Evolutionary conservation across 2,888 invertebrate species (phyloP), one percentile per base, ranked within the genome.

Genomic region (Lobophora halterata): DNA sequence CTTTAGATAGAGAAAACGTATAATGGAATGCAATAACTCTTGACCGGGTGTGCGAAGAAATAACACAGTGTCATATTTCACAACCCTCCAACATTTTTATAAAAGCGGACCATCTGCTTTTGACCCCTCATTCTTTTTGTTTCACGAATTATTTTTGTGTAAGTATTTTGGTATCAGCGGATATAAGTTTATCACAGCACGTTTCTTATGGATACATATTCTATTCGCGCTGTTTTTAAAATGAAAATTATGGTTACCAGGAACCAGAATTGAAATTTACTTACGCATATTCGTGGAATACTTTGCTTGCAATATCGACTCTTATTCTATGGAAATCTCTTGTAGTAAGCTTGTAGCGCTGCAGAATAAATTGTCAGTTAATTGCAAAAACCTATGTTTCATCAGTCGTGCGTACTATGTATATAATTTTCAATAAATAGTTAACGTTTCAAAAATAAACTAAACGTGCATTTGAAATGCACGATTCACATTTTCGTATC

Each of bases 1-100:
- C 82, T 83, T 79, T 80, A 85, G 83, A 86, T 86, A 86, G 83
- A 86, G 85, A 71, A 83, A 85, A 78, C 82, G 81, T 81, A 81
- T 86, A 86, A 87, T 87, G 82, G 86, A 87, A 86, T 87, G 86
- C 87, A 82, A 86, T 86, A 87, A 87, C 85, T 86, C 86, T 85
- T 86, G 87, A 85, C 85, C 87, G 86, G 87, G 82, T 87, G 87
- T 81, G 86, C 87, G 86, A 82, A 82, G 86, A 83, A 86, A 87
- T 87, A 87, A 87, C 86, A 83, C 79, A 79, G 83, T 86, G 86
- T 87, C 86, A 86, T 87, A 86, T 86, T 87, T 87, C 87, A 86
- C 82, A 79, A 80, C 86, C 85, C 85, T 85, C 86, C 83, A 80
- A 87, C 86, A 87, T 83, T 87, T 87, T 87, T 87, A 87, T 85